A percentile compares a stretch with the other conserved stretches of the same genome.
phyloP scores from a whole-genome alignment of 1,140 invertebrate species.

The Metaphire vulgaris region DNA sequence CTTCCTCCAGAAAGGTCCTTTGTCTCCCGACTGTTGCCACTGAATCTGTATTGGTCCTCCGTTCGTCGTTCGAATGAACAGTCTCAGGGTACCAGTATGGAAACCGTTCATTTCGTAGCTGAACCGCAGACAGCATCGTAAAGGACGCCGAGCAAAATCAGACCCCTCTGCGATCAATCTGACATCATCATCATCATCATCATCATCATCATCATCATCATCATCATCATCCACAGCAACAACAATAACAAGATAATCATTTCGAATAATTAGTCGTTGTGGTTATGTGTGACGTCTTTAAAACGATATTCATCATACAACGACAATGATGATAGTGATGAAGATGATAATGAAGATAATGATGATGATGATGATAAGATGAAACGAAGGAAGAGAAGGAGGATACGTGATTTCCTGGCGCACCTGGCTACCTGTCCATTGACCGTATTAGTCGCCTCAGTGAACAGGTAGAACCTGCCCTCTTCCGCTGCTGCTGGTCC shows the following conservation, averaged over 20 bases:
- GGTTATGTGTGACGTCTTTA: too few relatives aligned
- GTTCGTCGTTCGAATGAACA: neutral
- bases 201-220: neutral
- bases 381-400: too few relatives aligned
- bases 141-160: slow-evolving; percentile 13
- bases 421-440: slow-evolving; percentile 19
- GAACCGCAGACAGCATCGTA: slow-evolving; percentile 15
- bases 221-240: too few relatives aligned
- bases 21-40: slow-evolving; percentile 19
- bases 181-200: neutral
- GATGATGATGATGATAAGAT: too few relatives aligned
- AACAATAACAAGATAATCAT: too few relatives aligned
- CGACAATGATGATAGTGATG: too few relatives aligned
- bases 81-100: slow-evolving; percentile 17
- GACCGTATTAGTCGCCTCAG: slow-evolving; percentile 8
- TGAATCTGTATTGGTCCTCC: neutral
- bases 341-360: too few relatives aligned
- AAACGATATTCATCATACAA: too few relatives aligned
- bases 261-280: too few relatives aligned
- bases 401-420: too few relatives aligned
- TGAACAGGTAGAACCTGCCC: slow-evolving; percentile 18
- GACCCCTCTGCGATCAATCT: slow-evolving; percentile 20
- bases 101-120: slow-evolving; percentile 25
- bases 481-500: slow-evolving; percentile 15
- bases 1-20: slow-evolving; percentile 4